These are phyloP conservation scores for Nomada flava DNA, from an alignment of 2,888 invertebrate species.

Conservation along the genomic window DNA sequence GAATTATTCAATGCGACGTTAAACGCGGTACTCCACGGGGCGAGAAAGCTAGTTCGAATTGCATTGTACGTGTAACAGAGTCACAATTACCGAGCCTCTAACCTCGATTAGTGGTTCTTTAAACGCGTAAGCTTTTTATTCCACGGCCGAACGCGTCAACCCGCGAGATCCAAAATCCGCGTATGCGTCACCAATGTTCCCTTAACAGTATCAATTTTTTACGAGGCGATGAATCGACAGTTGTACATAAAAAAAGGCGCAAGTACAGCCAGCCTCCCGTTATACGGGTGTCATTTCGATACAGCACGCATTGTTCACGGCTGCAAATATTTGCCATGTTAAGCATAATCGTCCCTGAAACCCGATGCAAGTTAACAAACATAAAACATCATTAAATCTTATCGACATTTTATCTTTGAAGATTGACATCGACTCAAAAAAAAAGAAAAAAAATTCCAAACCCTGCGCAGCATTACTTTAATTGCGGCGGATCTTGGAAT, in stretches of 20 bases:
- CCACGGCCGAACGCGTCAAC: too few species aligned
- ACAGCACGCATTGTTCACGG: conserved; percentile 32
- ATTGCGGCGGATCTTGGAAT: conserved; percentile 48
- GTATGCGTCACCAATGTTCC: not conserved
- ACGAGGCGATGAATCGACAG: conserved; percentile 1
- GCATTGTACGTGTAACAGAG: too few species aligned
- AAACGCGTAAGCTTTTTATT: too few species aligned
- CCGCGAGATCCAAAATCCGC: too few species aligned
- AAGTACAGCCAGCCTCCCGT: not conserved
- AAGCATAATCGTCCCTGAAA: conserved; percentile 58
- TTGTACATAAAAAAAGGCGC: not conserved
- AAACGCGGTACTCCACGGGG: too few species aligned
- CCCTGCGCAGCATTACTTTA: conserved; percentile 39
- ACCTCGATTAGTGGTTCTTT: too few species aligned
- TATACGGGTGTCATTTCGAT: conserved; percentile 15
- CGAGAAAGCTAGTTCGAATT: too few species aligned
- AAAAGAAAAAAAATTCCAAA: conserved; percentile 54
- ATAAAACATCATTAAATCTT: conserved; percentile 67
- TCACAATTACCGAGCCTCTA: too few species aligned
- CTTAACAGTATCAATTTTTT: not conserved
- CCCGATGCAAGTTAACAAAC: conserved; percentile 68
- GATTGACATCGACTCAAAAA: conserved; percentile 67
- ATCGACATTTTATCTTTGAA: conserved; percentile 69
- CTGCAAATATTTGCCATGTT: conserved; percentile 65
- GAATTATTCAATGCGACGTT: too few species aligned